Evolutionary conservation across 2,113 vertebrate species (phyloP), one percentile per base, ranked within the genome.

Genomic region (Desmodus rotundus): DNA sequence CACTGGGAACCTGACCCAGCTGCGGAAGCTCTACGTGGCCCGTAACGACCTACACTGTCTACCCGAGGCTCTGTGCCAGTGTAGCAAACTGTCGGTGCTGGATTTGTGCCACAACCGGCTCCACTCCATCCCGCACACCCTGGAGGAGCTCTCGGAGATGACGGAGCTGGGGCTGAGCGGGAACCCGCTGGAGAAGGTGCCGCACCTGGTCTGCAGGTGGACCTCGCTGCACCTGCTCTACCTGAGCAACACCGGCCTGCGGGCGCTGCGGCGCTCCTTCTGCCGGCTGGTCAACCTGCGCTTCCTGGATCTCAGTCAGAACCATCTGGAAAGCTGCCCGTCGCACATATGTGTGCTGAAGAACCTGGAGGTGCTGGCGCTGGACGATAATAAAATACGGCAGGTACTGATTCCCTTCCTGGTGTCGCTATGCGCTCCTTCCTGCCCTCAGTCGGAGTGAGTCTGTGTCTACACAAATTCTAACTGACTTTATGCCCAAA

Each of bases 301-400:
- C 45, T 88, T 91, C 13, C 94, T 96, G 63, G 97, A 98, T 47
- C 95, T 98, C 68, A 98, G 97, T 36, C 97, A 97, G 96, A 99
- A 99, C 20, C 12, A 19, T 5, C 97, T 98, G 22, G 93, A 89
- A 10, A 54, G 45, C 19, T 95, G 97, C 61, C 98, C 98, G 0
- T 0, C 33, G 9, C 81, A 92, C 94, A 88, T 98, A 65, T 95
- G 95, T 24, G 11, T 68, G 1, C 85, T 98, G 76, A 96, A 65
- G 96, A 97, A 97, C 28, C 74, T 98, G 81, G 96, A 98, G 61
- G 38, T 97, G 17, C 86, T 98, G 65, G 95, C 95, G 1, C 86
- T 98, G 86, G 98, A 98, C 74, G 98, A 98, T 58, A 98, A 97
- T 76, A 96, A 94, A 78, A 94, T 98, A 82, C 22, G 43, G 47